Percentiles rank a stretch among this genome's conserved stretches.
Evolutionary conservation across 2,797 vertebrate species (phyloP).

Genomic region (Enteromius mattozi): DNA sequence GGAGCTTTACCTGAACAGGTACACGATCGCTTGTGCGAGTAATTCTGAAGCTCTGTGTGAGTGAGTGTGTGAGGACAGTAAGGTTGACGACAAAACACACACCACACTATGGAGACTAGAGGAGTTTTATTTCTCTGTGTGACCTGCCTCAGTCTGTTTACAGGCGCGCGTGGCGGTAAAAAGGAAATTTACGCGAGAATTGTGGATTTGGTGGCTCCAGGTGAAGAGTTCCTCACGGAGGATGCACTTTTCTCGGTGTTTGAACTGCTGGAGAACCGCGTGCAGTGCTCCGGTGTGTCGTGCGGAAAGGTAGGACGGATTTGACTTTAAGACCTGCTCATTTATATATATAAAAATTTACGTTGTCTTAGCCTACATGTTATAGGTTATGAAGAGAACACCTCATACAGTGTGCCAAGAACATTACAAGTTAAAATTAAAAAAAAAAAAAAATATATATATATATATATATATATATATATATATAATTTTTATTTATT

Average conservation of each 20-base stretch:
- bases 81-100: neutral
- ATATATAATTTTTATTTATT: too few relatives aligned
- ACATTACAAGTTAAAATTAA: neutral
- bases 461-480: too few relatives aligned
- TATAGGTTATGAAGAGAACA: neutral
- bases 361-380: neutral
- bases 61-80: neutral
- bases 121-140: conserved; percentile 4
- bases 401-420: neutral
- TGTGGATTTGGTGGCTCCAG: conserved; percentile 71
- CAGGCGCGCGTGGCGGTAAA: conserved; percentile 13
- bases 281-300: conserved; percentile 86
- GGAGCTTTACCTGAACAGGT: conserved; percentile 56
- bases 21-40: conserved; percentile 39
- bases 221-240: conserved; percentile 68
- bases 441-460: too few relatives aligned
- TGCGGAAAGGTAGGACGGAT: conserved; percentile 89
- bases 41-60: neutral
- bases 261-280: conserved; percentile 85
- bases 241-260: conserved; percentile 75
- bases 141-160: conserved; percentile 39
- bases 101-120: neutral
- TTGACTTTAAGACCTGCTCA: neutral
- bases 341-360: neutral
- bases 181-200: conserved; percentile 60